A percentile compares a stretch with the other conserved stretches of the same genome.
These are phyloP conservation scores for Pangasius sanitwongsei DNA, from an alignment of 2,797 vertebrate species.

Conservation along the genomic window DNA sequence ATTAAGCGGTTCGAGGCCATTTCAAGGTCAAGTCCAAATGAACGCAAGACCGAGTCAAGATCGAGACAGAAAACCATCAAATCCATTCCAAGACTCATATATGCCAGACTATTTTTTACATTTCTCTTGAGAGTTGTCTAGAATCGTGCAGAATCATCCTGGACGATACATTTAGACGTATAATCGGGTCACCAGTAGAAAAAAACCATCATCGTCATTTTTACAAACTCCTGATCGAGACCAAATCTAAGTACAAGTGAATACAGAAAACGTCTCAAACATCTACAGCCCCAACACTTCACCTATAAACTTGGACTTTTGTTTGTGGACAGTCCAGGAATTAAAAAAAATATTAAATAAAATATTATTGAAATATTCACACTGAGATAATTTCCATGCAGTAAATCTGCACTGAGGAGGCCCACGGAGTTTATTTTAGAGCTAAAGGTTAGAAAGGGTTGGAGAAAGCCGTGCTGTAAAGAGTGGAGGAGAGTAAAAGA, in stretches of 20 bases:
- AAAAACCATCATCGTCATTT: too few relatives aligned
- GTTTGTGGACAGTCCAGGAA: background rate
- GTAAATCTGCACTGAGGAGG: background rate
- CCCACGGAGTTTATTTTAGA: too few relatives aligned
- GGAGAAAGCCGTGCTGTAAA: background rate
- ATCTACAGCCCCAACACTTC: background rate
- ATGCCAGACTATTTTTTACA: background rate
- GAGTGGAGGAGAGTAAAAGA: background rate
- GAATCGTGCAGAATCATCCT: background rate
- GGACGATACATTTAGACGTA: background rate
- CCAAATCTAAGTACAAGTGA: background rate
- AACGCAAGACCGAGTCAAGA: background rate
- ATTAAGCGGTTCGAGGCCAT: too few relatives aligned
- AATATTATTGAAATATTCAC: background rate
- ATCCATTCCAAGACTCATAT: background rate
- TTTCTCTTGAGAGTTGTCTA: background rate
- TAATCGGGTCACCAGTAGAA: background rate
- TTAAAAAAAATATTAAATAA: too few relatives aligned
- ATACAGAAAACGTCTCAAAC: background rate
- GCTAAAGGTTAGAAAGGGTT: background rate
- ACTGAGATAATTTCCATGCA: background rate
- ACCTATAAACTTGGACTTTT: background rate
- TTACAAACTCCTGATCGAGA: background rate
- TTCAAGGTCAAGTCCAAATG: background rate
- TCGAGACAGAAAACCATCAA: background rate